Percentiles rank a stretch among this genome's conserved stretches.
phyloP scores from a whole-genome alignment of 1,140 invertebrate species.

The Nephotettix cincticeps region DNA sequence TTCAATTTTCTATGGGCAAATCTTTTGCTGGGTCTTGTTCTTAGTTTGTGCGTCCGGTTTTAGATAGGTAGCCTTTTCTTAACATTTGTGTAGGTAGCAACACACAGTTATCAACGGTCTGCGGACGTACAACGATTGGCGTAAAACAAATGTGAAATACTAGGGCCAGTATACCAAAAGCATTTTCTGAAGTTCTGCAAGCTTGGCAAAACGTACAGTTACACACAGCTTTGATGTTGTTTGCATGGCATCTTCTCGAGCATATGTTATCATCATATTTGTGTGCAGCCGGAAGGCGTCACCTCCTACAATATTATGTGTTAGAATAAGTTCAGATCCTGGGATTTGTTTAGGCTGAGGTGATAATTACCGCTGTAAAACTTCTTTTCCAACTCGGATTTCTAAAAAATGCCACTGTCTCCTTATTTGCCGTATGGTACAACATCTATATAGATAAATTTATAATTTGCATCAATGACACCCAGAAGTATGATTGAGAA shows the following conservation, averaged over 20 bases:
- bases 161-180: constrained; percentile 35
- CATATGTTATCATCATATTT: constrained; percentile 44
- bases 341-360: constrained; percentile 35
- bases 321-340: constrained; percentile 34
- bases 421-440: constrained; percentile 45
- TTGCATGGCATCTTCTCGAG: constrained; percentile 34
- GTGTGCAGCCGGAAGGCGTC: constrained; percentile 43
- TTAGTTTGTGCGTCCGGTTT: not conserved
- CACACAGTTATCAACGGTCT: constrained; percentile 21
- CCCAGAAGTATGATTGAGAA: constrained; percentile 50
- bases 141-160: constrained; percentile 36
- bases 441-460: constrained; percentile 48
- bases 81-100: constrained; percentile 32
- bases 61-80: constrained; percentile 19
- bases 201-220: constrained; percentile 41
- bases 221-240: constrained; percentile 36
- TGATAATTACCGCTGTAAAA: constrained; percentile 24
- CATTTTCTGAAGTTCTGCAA: constrained; percentile 39
- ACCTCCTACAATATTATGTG: constrained; percentile 44
- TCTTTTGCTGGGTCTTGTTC: not conserved
- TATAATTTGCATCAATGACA: constrained; percentile 48
- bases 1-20: constrained; percentile 25
- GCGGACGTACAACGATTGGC: constrained; percentile 28
- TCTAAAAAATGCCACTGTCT: constrained; percentile 42
- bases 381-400: constrained; percentile 30